Evolutionary conservation across 2,888 invertebrate species (phyloP).

Genomic region (Erannis defoliaria): DNA sequence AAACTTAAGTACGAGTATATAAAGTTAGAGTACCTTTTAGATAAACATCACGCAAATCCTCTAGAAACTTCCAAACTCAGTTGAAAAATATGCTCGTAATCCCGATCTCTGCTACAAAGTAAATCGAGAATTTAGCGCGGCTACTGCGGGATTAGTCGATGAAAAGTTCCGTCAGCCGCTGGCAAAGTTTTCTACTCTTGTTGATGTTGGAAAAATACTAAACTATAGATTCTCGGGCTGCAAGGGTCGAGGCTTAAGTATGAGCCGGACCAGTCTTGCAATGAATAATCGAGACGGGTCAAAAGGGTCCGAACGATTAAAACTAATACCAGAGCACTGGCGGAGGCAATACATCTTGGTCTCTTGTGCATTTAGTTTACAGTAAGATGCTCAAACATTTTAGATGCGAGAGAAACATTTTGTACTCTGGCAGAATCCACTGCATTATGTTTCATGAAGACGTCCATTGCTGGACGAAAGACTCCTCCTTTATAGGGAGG

Average conservation of each 20-base stretch:
- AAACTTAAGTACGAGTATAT: slow-evolving; percentile 12
- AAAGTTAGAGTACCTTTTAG: slow-evolving; percentile 70
- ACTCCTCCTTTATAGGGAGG: too few species aligned
- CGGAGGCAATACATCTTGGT: slow-evolving; percentile 45
- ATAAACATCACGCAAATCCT: slow-evolving; percentile 73
- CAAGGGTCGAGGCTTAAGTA: slow-evolving; percentile 52
- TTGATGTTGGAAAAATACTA: slow-evolving; percentile 62
- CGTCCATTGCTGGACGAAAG: too few species aligned
- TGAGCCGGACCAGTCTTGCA: slow-evolving; percentile 58
- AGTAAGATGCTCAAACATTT: neutral
- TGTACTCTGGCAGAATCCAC: neutral
- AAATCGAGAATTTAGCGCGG: slow-evolving; percentile 80
- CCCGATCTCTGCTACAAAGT: slow-evolving; percentile 75
- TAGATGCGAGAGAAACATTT: neutral
- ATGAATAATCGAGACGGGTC: slow-evolving; percentile 63
- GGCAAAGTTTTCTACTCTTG: slow-evolving; percentile 79
- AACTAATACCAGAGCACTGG: slow-evolving; percentile 56
- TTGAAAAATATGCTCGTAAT: slow-evolving; percentile 82
- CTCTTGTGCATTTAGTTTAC: slow-evolving; percentile 2
- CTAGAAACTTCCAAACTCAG: slow-evolving; percentile 55
- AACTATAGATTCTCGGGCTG: slow-evolving; percentile 8
- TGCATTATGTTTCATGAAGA: too few species aligned
- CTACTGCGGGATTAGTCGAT: slow-evolving; percentile 77
- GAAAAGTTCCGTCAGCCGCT: slow-evolving; percentile 69
- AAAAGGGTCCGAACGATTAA: slow-evolving; percentile 54